Percentiles rank a stretch among this genome's conserved stretches.
These are phyloP conservation scores for Peromyscus californicus DNA, from an alignment of 2,113 vertebrate species.

Conservation along the genomic window DNA sequence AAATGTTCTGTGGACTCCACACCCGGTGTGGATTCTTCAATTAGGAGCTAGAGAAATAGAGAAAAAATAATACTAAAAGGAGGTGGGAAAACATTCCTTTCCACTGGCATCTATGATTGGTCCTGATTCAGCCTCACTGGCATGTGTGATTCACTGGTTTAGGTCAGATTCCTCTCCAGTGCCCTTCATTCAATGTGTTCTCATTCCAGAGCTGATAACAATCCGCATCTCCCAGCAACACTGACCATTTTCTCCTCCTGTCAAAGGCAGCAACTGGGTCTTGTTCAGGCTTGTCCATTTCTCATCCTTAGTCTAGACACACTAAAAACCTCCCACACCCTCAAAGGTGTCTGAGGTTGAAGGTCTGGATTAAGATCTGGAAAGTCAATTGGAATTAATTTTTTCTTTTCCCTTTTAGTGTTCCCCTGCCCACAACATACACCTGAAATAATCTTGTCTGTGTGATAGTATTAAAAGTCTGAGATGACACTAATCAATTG, in stretches of 20 bases:
- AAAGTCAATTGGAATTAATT: constrained; percentile 3
- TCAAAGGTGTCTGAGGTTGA: background rate
- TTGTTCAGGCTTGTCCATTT: constrained; percentile 5
- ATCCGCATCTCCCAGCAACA: constrained; percentile 74
- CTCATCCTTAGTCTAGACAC: constrained; percentile 31
- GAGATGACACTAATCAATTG: background rate
- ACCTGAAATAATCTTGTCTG: background rate
- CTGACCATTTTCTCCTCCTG: constrained; percentile 71
- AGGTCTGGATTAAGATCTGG: constrained; percentile 3
- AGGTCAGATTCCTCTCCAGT: constrained; percentile 69
- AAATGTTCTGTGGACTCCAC: background rate
- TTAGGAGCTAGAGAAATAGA: background rate
- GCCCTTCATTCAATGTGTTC: constrained; percentile 55
- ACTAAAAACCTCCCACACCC: background rate
- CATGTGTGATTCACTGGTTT: constrained; percentile 59
- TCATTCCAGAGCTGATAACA: constrained; percentile 66
- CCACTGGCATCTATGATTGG: background rate
- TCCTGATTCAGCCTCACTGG: constrained; percentile 70
- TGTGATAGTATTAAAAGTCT: background rate
- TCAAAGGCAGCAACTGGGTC: constrained; percentile 70
- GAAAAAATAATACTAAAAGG: background rate
- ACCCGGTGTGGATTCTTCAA: background rate
- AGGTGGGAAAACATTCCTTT: constrained; percentile 14
- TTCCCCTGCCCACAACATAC: background rate
- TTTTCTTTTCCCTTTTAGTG: background rate